Base-by-base conservation (phyloP, 1,140 invertebrate genomes). In the Drosophila busckii region DNA sequence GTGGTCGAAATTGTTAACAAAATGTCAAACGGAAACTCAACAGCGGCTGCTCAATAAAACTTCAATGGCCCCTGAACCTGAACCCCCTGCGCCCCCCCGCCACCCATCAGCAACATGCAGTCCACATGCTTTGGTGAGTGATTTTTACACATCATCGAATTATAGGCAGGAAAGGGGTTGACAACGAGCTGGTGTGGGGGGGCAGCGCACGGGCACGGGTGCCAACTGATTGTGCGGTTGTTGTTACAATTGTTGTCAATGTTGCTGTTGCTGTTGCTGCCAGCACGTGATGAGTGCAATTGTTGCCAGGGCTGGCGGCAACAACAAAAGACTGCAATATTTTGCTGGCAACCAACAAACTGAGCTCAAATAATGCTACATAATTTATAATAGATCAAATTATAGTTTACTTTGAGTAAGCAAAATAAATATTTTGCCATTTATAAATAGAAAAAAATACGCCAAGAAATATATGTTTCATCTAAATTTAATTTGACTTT, bases 1-100 rank as follows among this genome's bases (percentile, higher is more conserved):
- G 75, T 82, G 75, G 75, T 82, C 75, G 75, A 82, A 82, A 82
- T 82, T 82, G 75, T 82, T 82, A 82, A 82, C 75, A 75, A 82
- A 82, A 82, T 82, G 75, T 82, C 75, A 82, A 82, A 82, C 75
- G 75, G 75, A 82, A 82, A 66, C 73, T 42, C 50, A 65, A 59
- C 68, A 41, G 45, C 58, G 53, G 61, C 32, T 63, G 68, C 68
- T 59, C 73, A 80, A 78, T 78, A 78, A 78, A 78, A 78, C 68
- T 80, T 78, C 73, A 80, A 78, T 78, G 61, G 63, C 56, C 40
- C 55, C 75, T 42, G 20, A 58, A 63, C 52, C 64, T 58, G 42
- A 42, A 26, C 12, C 35, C 31, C 15, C 34, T 5, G 1, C 34
- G 5, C 3, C 1, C 8, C 13, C 31, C 1, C 15, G 7, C 23